Conservation (phyloP, 2,113 vertebrate genomes). For the Aphyosemion australe region DNA sequence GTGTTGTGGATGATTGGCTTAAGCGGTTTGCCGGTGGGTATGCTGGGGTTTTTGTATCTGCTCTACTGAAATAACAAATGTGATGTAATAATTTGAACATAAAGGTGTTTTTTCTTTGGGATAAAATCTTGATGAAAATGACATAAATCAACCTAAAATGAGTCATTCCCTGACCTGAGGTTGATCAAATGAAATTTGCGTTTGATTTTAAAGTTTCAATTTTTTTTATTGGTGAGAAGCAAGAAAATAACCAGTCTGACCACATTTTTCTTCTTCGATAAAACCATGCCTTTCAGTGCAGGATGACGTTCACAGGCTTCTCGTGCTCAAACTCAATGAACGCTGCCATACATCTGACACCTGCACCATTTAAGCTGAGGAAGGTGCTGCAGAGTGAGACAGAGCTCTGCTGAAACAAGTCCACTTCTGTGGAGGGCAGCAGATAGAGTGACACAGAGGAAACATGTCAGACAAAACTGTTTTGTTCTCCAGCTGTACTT, state of each 20-base stretch:
- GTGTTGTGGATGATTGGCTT: not conserved
- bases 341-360: constrained; percentile 44
- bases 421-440: constrained; percentile 67
- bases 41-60: constrained; percentile 13
- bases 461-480: constrained; percentile 67
- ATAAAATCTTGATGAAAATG: not conserved
- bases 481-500: constrained; percentile 69
- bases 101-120: constrained; percentile 2
- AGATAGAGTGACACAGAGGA: constrained; percentile 71
- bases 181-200: not conserved
- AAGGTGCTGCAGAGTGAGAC: constrained; percentile 46
- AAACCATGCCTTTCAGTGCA: constrained; percentile 5
- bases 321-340: constrained; percentile 4
- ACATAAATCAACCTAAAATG: not conserved
- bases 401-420: constrained; percentile 64
- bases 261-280: constrained; percentile 37
- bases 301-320: constrained; percentile 22
- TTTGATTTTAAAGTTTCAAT: not conserved
- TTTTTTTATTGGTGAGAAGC: constrained; percentile 8
- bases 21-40: constrained; percentile 38
- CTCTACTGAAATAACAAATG: not conserved
- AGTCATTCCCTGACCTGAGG: not conserved
- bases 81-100: constrained; percentile 2
- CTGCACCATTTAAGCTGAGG: constrained; percentile 41
- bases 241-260: not conserved